A percentile compares a stretch with the other conserved stretches of the same genome.
phyloP scores from a whole-genome alignment of 2,113 vertebrate species.

The Pardalotus punctatus region DNA sequence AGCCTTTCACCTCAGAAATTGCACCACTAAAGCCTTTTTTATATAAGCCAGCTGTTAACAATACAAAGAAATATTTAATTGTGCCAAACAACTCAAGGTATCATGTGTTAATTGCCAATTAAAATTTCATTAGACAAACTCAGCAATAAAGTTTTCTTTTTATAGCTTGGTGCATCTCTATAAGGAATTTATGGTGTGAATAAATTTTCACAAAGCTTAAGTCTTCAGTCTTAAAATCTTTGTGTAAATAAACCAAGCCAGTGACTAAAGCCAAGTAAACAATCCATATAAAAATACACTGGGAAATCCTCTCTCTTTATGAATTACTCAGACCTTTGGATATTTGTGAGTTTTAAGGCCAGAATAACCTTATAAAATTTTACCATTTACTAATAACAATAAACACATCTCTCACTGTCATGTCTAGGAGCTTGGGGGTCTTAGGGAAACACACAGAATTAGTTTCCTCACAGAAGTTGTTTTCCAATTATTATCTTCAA shows the following conservation, averaged over 20 bases:
- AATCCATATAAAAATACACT: not conserved
- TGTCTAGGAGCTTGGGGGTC: not conserved
- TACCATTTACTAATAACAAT: not conserved
- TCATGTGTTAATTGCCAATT: not conserved
- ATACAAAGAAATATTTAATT: not conserved
- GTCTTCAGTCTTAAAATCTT: not conserved
- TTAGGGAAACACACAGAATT: not conserved
- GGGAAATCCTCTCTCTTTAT: not conserved
- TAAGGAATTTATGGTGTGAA: not conserved
- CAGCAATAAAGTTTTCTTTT: not conserved
- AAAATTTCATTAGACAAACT: not conserved
- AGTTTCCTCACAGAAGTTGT: not conserved
- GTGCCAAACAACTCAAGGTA: not conserved
- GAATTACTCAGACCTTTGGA: not conserved
- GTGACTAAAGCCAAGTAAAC: not conserved
- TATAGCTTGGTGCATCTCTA: not conserved
- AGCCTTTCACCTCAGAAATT: conserved; percentile 35
- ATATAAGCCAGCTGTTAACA: not conserved
- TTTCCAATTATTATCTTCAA: not conserved
- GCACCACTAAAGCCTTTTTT: not conserved
- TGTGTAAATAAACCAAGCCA: not conserved
- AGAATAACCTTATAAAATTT: not conserved
- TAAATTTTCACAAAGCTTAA: not conserved
- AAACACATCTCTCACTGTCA: not conserved
- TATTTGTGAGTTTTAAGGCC: not conserved